These are phyloP conservation scores for Aporophyla nigra DNA, from an alignment of 2,888 invertebrate genomes.

Conservation along the genomic window DNA sequence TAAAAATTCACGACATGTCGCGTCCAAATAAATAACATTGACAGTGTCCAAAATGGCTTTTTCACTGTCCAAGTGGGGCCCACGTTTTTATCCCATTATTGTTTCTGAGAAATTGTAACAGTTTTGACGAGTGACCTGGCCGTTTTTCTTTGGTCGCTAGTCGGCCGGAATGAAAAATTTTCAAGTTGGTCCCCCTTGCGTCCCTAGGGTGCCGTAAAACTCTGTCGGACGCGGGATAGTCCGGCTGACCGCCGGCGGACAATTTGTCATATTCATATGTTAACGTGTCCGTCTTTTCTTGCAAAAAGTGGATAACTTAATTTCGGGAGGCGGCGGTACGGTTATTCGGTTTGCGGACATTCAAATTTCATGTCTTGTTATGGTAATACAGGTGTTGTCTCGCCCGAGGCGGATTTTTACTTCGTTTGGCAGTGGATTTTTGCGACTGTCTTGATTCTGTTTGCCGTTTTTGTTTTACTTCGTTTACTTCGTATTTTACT, in stretches of 20 bases:
- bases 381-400: conserved; percentile 90
- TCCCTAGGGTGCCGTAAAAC: conserved; percentile 90
- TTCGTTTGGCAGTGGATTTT: conserved; percentile 52
- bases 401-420: conserved; percentile 77
- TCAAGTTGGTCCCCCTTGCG: conserved; percentile 87
- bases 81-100: conserved; percentile 88
- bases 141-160: conserved; percentile 87
- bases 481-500: conserved; percentile 1
- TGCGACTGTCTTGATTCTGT: conserved; percentile 42
- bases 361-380: conserved; percentile 90
- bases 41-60: conserved; percentile 88
- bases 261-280: conserved; percentile 92
- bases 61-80: conserved; percentile 81
- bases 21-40: conserved; percentile 90
- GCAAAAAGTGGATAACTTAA: conserved; percentile 91
- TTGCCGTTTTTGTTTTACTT: conserved; percentile 13
- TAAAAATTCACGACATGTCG: conserved; percentile 89
- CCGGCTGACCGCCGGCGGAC: conserved; percentile 86
- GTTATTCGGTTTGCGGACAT: conserved; percentile 90
- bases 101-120: conserved; percentile 91
- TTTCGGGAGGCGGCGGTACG: conserved; percentile 81
- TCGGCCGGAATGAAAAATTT: conserved; percentile 90
- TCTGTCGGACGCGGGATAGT: conserved; percentile 84
- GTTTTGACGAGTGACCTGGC: conserved; percentile 90
- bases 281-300: conserved; percentile 90